A percentile compares a stretch with the other conserved stretches of the same genome.
phyloP scores from a whole-genome alignment of 2,113 vertebrate species.

The Pteropus alecto region DNA sequence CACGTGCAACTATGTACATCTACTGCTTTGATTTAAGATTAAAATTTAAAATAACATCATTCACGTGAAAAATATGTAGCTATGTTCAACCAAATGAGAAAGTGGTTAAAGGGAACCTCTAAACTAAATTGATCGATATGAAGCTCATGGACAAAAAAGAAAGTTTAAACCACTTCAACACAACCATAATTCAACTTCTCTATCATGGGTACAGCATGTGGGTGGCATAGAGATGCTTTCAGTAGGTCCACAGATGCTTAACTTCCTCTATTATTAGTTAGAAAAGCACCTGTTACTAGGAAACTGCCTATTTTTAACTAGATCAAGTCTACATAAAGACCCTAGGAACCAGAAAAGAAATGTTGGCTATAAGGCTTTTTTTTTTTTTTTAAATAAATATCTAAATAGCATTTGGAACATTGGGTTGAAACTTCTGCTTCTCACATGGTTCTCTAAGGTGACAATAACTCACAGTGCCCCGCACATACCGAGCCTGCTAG shows the following conservation, averaged over 20 bases:
- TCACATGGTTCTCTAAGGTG: neutral
- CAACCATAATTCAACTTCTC: neutral
- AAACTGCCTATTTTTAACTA: neutral
- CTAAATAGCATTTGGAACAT: neutral
- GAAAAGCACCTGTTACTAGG: neutral
- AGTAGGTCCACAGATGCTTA: neutral
- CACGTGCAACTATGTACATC: neutral
- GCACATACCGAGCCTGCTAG: neutral
- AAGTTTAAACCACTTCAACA: neutral
- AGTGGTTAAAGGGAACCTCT: neutral
- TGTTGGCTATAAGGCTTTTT: neutral
- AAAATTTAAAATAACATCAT: neutral
- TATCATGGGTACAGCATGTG: neutral
- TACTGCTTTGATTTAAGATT: neutral
- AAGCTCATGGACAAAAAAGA: neutral
- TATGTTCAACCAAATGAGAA: neutral
- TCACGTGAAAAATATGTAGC: neutral
- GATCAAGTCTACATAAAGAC: neutral
- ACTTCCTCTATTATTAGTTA: constrained; percentile 1
- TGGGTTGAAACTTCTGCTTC: neutral
- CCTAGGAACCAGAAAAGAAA: neutral
- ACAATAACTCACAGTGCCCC: neutral
- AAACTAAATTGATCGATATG: constrained; percentile 10
- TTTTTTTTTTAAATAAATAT: constrained; percentile 30
- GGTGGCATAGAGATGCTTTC: neutral